These are phyloP conservation scores for Gobio occitaniae DNA, from an alignment of 2,797 vertebrate genomes.

Conservation along the genomic window DNA sequence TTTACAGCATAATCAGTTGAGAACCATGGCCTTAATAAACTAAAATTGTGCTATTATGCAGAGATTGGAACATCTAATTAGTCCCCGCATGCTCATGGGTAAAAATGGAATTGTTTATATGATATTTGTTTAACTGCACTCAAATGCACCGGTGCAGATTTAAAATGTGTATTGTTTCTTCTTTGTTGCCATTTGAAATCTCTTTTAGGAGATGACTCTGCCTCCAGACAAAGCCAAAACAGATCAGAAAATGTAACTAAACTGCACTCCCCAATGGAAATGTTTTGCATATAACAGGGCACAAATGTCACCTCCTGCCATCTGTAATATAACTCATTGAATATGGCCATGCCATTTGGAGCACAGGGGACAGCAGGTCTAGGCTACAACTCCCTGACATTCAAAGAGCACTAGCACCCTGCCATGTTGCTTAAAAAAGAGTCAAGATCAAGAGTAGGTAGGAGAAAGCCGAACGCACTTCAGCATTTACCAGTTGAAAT, in stretches of 20 bases:
- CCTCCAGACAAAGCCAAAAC: constrained; percentile 22
- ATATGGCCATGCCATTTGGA: constrained; percentile 53
- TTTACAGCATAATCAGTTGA: no score
- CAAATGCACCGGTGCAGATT: constrained; percentile 4
- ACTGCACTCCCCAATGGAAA: constrained; percentile 23
- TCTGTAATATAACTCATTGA: constrained; percentile 50
- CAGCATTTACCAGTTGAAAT: constrained; percentile 40
- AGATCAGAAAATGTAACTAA: constrained; percentile 16
- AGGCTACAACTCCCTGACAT: constrained; percentile 59
- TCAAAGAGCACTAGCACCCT: constrained; percentile 62
- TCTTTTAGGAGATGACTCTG: constrained; percentile 20
- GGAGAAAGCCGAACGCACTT: constrained; percentile 43
- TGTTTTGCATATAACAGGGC: constrained; percentile 39
- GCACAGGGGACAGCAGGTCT: constrained; percentile 38
- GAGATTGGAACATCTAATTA: not conserved
- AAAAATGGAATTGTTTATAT: not conserved
- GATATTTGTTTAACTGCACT: not conserved
- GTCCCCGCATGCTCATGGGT: not conserved
- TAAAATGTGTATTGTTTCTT: not conserved
- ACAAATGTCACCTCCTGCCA: constrained; percentile 47
- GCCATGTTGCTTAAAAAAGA: constrained; percentile 59
- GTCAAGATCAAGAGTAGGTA: constrained; percentile 59
- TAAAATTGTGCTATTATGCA: not conserved
- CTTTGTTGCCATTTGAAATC: not conserved
- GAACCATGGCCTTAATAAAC: not conserved